A percentile compares a stretch with the other conserved stretches of the same genome.
Conservation (phyloP, 2,888 invertebrate genomes). For the Drosophila recens region DNA sequence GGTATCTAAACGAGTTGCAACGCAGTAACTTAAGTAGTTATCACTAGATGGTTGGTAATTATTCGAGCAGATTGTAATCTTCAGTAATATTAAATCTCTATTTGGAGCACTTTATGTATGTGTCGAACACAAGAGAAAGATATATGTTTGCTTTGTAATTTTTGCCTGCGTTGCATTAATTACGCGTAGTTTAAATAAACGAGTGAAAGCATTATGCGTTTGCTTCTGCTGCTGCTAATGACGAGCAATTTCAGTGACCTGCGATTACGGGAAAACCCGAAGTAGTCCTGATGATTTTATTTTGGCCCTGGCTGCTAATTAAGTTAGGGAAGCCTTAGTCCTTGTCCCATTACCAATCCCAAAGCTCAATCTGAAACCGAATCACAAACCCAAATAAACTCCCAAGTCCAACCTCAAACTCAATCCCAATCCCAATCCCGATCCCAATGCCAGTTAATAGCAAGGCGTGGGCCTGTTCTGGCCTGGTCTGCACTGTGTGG, state of each 20-base stretch:
- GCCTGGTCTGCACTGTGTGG: constrained; percentile 7
- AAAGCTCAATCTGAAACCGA: constrained; percentile 13
- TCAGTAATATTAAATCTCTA: constrained; percentile 1
- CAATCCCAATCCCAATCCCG: constrained; percentile 26
- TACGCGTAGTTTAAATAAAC: constrained; percentile 32
- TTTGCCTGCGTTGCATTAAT: constrained; percentile 14
- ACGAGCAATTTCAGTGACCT: constrained; percentile 29
- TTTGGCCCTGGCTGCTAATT: constrained; percentile 53
- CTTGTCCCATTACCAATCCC: constrained; percentile 4
- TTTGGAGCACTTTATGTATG: not conserved
- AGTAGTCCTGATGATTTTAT: constrained; percentile 27
- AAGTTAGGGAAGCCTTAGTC: constrained; percentile 37
- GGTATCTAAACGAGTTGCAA: not conserved
- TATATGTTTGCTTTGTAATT: not conserved
- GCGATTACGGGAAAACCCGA: constrained; percentile 34
- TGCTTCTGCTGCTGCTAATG: constrained; percentile 20
- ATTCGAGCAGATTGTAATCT: not conserved
- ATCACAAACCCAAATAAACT: constrained; percentile 5
- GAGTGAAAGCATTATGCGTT: constrained; percentile 9
- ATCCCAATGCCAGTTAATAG: constrained; percentile 57
- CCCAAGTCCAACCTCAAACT: constrained; percentile 9
- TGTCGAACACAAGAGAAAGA: not conserved
- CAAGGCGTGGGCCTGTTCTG: constrained; percentile 19
- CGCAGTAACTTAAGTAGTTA: constrained; percentile 1
- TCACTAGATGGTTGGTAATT: constrained; percentile 3